Evolutionary conservation across 35 echinoderm and acorn worm genomes (phyloP), one percentile per base, ranked within the genome.

Genomic region (Ophiothrix spiculata): DNA sequence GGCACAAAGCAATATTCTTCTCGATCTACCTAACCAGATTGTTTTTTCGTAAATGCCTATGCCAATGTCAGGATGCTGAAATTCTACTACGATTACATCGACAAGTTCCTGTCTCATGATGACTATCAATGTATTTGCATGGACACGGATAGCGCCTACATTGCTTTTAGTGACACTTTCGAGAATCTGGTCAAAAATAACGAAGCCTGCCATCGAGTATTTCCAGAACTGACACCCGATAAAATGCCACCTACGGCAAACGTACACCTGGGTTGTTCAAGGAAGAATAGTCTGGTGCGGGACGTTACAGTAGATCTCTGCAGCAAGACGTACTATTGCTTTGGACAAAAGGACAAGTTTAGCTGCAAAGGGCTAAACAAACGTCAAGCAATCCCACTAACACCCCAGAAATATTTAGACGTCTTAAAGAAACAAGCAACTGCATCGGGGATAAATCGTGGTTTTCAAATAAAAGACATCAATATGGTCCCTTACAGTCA

Each of bases 181-280:
- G 60, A 69, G 3, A 6, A 10, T 25, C 60, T 69, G 3, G 60
- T 69, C 60, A 56, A 56, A n/a, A 11, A 56, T 8, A 63, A 83
- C n/a, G 37, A 80, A 64, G 86, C 45, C 23, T 78, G 16, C 28
- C 2, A 64, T 3, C 40, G 1, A 21, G 90, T 81, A 75, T 91
- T 42, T 84, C 84, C 17, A 76, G 78, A n/a, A 81, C 76, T 10
- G 90, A 91, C 38, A 87, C 54, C 21, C 33, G 4, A 21, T 77
- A 86, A 56, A 39, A 86, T 36, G 33, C 31, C 8, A 25, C 3
- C 25, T 81, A 81, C 39, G 90, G 87, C 40, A 91, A 87, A 29
- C 76, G 90, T 41, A 85, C 82, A 25, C 90, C 90, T 8, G 77
- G 90, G 42, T 46, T 91, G 15, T 91, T 91, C 25, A 91, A 91